These are phyloP conservation scores for Catamblyrhynchus diadema DNA, from an alignment of 2,797 vertebrate genomes.

Conservation along the genomic window DNA sequence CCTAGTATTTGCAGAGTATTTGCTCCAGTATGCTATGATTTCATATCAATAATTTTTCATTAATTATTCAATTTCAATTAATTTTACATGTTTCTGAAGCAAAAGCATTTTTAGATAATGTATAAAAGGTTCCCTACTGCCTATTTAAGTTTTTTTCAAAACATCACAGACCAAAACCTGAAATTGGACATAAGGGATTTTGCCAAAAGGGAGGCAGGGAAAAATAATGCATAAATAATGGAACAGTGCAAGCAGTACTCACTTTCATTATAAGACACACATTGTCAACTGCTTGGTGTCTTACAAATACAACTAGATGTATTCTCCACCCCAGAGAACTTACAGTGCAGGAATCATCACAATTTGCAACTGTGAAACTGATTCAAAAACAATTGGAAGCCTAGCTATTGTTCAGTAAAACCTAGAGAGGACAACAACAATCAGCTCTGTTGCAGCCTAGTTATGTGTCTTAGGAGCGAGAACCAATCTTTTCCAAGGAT, in stretches of 20 bases:
- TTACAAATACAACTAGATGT: background rate
- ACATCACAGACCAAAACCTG: background rate
- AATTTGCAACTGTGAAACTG: constrained; percentile 12
- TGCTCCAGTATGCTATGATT: background rate
- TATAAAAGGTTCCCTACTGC: background rate
- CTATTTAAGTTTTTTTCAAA: background rate
- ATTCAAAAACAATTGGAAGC: background rate
- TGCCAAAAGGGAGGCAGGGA: background rate
- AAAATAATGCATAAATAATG: background rate
- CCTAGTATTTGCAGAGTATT: background rate
- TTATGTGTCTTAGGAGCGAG: constrained; percentile 85
- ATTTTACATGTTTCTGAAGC: background rate
- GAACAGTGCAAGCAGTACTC: background rate
- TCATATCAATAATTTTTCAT: background rate
- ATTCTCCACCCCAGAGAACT: background rate
- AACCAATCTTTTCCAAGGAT: constrained; percentile 86
- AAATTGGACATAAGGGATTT: background rate
- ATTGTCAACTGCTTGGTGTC: background rate
- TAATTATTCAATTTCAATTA: constrained; percentile 11
- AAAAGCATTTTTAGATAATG: background rate
- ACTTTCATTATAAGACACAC: background rate
- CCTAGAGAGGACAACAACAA: constrained; percentile 52
- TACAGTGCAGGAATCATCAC: background rate
- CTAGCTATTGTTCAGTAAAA: background rate
- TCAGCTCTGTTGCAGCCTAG: constrained; percentile 72